Percentiles rank a stretch among this genome's conserved stretches.
phyloP scores from a whole-genome alignment of 2,113 vertebrate species.

The Sitta europaea region DNA sequence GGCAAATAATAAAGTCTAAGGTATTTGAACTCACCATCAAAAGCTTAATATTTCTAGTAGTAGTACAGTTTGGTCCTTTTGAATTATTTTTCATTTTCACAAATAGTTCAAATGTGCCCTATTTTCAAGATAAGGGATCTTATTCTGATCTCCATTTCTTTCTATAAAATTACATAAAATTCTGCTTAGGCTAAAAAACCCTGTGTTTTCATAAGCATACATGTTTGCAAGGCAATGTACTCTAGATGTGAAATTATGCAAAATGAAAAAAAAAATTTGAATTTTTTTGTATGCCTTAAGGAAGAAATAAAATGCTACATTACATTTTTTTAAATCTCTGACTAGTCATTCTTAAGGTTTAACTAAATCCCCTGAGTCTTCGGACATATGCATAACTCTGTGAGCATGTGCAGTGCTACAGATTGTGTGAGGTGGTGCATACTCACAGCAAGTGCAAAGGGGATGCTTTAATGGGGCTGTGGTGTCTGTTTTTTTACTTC shows the following conservation, averaged over 20 bases:
- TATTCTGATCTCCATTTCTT: background rate
- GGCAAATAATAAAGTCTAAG: background rate
- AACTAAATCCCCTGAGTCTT: constrained; percentile 1
- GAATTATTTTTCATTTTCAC: background rate
- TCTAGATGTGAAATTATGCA: background rate
- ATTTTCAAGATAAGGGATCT: background rate
- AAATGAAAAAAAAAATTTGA: background rate
- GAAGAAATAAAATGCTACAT: background rate
- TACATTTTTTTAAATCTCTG: background rate
- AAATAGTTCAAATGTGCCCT: background rate
- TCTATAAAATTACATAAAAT: background rate
- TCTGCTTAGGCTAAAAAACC: background rate
- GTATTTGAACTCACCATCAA: background rate
- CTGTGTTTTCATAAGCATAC: background rate
- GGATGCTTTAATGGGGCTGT: background rate
- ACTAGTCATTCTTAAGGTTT: background rate
- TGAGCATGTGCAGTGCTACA: background rate
- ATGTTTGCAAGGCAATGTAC: background rate
- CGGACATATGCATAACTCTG: background rate
- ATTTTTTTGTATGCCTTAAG: background rate
- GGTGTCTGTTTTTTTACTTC: background rate
- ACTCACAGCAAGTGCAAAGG: background rate
- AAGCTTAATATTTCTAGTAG: background rate
- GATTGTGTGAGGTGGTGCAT: background rate
- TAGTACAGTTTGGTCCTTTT: background rate